Conservation (phyloP, 2,888 invertebrate species). For the Tetrapedia diversipes region DNA sequence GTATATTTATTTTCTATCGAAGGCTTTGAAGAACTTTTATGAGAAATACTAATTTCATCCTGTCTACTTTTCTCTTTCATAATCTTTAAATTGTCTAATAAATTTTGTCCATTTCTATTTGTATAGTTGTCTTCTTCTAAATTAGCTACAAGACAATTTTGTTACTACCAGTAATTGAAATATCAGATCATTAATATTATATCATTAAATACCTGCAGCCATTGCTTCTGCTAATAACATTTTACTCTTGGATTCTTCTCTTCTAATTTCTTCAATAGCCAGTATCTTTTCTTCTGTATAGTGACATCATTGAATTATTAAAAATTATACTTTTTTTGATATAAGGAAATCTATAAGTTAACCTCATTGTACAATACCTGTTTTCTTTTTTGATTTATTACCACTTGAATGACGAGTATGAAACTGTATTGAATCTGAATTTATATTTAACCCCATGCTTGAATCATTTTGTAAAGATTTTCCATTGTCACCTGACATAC, state of each 20-base stretch:
- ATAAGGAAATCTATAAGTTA: not conserved
- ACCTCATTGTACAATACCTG: conserved; percentile 50
- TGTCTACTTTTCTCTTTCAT: conserved; percentile 51
- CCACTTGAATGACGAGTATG: conserved; percentile 39
- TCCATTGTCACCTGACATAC: conserved; percentile 35
- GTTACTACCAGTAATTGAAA: conserved; percentile 14
- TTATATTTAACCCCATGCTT: conserved; percentile 62
- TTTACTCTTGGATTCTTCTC: conserved; percentile 78
- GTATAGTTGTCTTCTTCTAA: conserved; percentile 60
- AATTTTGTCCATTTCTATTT: conserved; percentile 49
- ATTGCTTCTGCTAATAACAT: conserved; percentile 68
- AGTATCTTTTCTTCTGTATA: conserved; percentile 76
- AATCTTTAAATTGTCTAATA: conserved; percentile 47
- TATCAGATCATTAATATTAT: too few species aligned
- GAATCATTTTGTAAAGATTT: conserved; percentile 52
- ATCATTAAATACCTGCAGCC: conserved; percentile 65
- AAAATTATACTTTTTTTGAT: not conserved
- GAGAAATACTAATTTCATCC: conserved; percentile 33
- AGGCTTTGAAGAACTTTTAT: conserved; percentile 44
- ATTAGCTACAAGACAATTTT: conserved; percentile 55
- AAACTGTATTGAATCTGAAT: conserved; percentile 50
- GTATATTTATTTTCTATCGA: conserved; percentile 55
- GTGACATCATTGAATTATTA: conserved; percentile 24
- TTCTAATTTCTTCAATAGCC: conserved; percentile 81
- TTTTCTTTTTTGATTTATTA: conserved; percentile 61